Evolutionary conservation across 2,797 vertebrate species (phyloP).

Genomic region (Acestrorhynchus altus): DNA sequence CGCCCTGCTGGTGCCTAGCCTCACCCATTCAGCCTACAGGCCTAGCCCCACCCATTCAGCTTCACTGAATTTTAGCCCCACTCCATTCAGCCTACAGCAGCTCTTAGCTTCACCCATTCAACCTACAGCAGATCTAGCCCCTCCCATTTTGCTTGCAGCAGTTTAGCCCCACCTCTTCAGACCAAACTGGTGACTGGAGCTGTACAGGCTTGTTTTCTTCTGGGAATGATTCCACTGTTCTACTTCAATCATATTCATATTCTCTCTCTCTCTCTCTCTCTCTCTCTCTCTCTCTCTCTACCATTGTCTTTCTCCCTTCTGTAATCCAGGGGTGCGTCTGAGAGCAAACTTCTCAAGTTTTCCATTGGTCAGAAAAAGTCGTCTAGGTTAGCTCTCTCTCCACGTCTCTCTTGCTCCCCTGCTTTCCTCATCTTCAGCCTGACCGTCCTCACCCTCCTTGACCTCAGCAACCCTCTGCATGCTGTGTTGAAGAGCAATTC

Average conservation of each 20-base stretch:
- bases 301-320: slow-evolving; percentile 64
- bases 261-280: slow-evolving; percentile 47
- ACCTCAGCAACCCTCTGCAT: slow-evolving; percentile 60
- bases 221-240: not conserved
- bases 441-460: slow-evolving; percentile 44
- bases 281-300: slow-evolving; percentile 57
- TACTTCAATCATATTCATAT: slow-evolving; percentile 36
- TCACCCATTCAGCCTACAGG: too few species aligned
- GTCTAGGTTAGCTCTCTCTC: slow-evolving; percentile 91
- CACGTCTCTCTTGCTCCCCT: slow-evolving; percentile 36
- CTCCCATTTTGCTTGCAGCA: too few species aligned
- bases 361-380: slow-evolving; percentile 97
- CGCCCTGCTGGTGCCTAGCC: too few species aligned
- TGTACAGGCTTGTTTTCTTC: slow-evolving; percentile 19
- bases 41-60: too few species aligned
- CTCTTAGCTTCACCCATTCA: too few species aligned
- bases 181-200: slow-evolving; percentile 6
- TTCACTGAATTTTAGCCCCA: too few species aligned
- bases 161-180: not conserved
- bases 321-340: slow-evolving; percentile 90
- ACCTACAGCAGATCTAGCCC: too few species aligned
- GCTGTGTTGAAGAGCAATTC: slow-evolving; percentile 55
- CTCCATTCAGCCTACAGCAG: too few species aligned
- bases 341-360: slow-evolving; percentile 98
- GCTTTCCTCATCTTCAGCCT: slow-evolving; percentile 53